Evolutionary conservation across 2,797 vertebrate species (phyloP), one percentile per base, ranked within the genome.

Genomic region (Capromys pilorides): DNA sequence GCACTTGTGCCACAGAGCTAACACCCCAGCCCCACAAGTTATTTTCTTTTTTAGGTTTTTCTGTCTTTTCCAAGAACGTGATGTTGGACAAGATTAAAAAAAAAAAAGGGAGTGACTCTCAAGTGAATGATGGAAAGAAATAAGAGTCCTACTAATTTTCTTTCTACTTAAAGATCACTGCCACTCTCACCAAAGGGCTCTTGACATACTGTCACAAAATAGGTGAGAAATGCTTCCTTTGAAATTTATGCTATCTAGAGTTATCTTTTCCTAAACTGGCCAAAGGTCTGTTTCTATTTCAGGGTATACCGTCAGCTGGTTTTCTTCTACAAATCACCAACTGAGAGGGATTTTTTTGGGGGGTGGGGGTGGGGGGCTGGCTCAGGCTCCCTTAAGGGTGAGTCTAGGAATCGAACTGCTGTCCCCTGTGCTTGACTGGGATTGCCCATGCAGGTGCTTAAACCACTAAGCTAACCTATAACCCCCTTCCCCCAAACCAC

Each of bases 311-410:
- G 21, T 57, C 31, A 75, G 19, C 49, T 85, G 12, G 45, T 49
- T 59, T 95, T 85, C 21, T 90, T 86, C 64, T 41, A 81, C 36
- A 67, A 93, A 67, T 69, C 71, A 79, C 8, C 61, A 69, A 75
- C 45, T 45, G 45, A 45, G 45, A 45, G 8, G 45, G 45, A 45
- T 45, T 45, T 8, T 45, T 45, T 45, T 45, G 45, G 45, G 45
- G 4, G 45, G 45, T 4, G 45, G 4, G 45, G 45, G 45, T 4
- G 45, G 45, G 8, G 4, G 45, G 45, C 45, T 45, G 45, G 45
- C 45, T 45, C 45, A 45, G 45, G 45, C 45, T 45, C 4, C 45
- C 45, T 45, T 45, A 45, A 45, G 45, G 45, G 45, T 45, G 45
- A 8, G 45, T 45, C 45, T 45, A 45, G 4, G 45, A 8, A 45